These are phyloP conservation scores for Onthophagus taurus DNA, from an alignment of 1,140 invertebrate genomes.

Conservation along the genomic window DNA sequence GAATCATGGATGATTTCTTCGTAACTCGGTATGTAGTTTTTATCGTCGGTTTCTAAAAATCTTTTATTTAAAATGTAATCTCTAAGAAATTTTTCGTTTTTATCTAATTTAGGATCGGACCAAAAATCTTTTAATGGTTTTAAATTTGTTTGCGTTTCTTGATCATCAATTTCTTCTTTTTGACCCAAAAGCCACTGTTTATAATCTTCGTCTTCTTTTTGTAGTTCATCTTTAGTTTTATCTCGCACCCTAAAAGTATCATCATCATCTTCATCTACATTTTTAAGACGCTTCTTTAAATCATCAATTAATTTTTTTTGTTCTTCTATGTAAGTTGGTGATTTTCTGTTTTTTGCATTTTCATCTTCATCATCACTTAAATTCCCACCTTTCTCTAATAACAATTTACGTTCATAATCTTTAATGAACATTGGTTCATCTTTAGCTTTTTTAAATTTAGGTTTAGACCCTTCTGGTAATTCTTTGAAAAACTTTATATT, in stretches of 20 bases:
- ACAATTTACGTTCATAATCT: slow-evolving; percentile 72
- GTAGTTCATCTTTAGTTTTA: slow-evolving; percentile 50
- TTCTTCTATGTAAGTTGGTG: slow-evolving; percentile 57
- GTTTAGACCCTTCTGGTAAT: slow-evolving; percentile 24
- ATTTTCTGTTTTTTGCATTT: background rate
- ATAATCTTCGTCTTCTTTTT: slow-evolving; percentile 62
- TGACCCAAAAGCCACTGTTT: slow-evolving; percentile 76
- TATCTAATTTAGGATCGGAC: slow-evolving; percentile 69
- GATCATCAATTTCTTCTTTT: slow-evolving; percentile 51
- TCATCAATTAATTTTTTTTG: slow-evolving; percentile 58
- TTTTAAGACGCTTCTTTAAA: slow-evolving; percentile 44
- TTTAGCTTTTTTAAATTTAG: slow-evolving; percentile 37
- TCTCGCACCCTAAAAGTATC: slow-evolving; percentile 49
- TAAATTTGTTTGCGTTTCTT: slow-evolving; percentile 52
- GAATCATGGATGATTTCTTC: slow-evolving; percentile 59
- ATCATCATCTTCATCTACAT: slow-evolving; percentile 44
- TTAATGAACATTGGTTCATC: slow-evolving; percentile 58
- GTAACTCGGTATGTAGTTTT: slow-evolving; percentile 53
- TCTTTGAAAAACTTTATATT: slow-evolving; percentile 64
- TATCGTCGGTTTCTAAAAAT: slow-evolving; percentile 47
- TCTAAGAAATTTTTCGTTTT: slow-evolving; percentile 79
- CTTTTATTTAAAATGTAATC: slow-evolving; percentile 89
- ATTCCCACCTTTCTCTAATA: slow-evolving; percentile 59
- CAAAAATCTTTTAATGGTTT: slow-evolving; percentile 75
- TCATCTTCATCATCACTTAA: slow-evolving; percentile 43